phyloP scores from a whole-genome alignment of 2,888 invertebrate species.

The Choristoneura rosaceana region DNA sequence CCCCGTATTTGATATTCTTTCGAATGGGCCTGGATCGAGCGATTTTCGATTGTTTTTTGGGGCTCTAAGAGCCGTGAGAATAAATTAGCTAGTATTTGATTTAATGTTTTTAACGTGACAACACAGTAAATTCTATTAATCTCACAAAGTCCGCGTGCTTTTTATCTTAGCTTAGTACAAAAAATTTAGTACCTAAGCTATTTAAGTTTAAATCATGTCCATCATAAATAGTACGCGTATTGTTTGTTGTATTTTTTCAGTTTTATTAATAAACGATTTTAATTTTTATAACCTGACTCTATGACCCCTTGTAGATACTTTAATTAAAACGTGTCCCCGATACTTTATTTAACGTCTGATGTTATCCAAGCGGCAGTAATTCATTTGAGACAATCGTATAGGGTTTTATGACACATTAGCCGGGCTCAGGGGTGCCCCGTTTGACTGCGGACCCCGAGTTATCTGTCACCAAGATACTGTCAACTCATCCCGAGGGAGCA shows the following conservation, averaged over 20 bases:
- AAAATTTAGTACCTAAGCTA: too few species aligned
- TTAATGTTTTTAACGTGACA: constrained; percentile 45
- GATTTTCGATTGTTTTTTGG: constrained; percentile 64
- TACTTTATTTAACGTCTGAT: constrained; percentile 37
- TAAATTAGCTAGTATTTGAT: constrained; percentile 54
- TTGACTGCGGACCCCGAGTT: constrained; percentile 60
- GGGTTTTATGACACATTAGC: constrained; percentile 82
- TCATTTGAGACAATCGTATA: constrained; percentile 75
- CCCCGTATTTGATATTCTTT: constrained; percentile 62
- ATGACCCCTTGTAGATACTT: constrained; percentile 16
- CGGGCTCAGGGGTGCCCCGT: constrained; percentile 55
- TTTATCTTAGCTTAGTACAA: too few species aligned
- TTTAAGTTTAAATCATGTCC: too few species aligned
- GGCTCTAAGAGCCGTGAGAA: constrained; percentile 79
- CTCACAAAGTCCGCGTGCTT: background rate
- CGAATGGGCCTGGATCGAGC: constrained; percentile 62
- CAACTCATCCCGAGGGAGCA: constrained; percentile 71
- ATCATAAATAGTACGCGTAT: too few species aligned
- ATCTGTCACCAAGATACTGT: constrained; percentile 79
- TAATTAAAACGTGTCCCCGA: constrained; percentile 37
- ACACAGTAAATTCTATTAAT: constrained; percentile 2
- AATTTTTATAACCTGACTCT: background rate
- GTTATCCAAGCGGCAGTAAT: constrained; percentile 55
- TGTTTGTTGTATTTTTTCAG: background rate
- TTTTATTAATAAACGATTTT: background rate